Evolutionary conservation across 2,888 invertebrate genomes (phyloP).

Genomic region (Teleiodes luculella): DNA sequence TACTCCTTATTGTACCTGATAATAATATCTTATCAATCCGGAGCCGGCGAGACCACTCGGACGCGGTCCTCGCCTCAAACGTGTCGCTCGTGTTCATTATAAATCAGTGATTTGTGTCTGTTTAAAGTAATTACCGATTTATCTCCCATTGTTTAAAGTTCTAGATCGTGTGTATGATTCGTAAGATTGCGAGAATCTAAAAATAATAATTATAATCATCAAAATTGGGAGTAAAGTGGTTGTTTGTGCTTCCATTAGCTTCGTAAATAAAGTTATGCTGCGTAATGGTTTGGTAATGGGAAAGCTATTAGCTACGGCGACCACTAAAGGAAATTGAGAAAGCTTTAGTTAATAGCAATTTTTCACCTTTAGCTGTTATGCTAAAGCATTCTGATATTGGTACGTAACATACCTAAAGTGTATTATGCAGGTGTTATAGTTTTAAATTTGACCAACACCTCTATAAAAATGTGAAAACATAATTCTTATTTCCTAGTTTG

Average conservation of each 20-base stretch:
- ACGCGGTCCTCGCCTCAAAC: constrained; percentile 41
- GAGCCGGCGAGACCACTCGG: constrained; percentile 33
- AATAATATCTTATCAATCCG: constrained; percentile 59
- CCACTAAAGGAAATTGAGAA: neutral
- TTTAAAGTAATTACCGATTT: constrained; percentile 39
- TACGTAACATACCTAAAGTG: neutral
- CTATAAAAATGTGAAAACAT: neutral
- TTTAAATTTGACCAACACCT: neutral
- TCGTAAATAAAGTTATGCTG: neutral
- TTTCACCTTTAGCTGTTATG: neutral
- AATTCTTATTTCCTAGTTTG: neutral
- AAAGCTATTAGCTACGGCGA: neutral
- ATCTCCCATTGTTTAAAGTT: constrained; percentile 37
- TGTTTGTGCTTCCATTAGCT: constrained; percentile 3
- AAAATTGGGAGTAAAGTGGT: constrained; percentile 11
- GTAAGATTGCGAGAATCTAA: constrained; percentile 25
- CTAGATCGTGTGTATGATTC: constrained; percentile 18
- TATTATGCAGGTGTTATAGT: too few relatives aligned
- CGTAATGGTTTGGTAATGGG: neutral
- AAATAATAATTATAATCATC: constrained; percentile 25
- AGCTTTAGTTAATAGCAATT: neutral
- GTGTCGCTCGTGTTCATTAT: constrained; percentile 45
- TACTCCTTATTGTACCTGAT: constrained; percentile 32
- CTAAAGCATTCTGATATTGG: neutral
- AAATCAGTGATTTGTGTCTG: constrained; percentile 41